A percentile compares a stretch with the other conserved stretches of the same genome.
Evolutionary conservation across 2,797 vertebrate genomes (phyloP).

Genomic region (Melanotaenia nigrans): DNA sequence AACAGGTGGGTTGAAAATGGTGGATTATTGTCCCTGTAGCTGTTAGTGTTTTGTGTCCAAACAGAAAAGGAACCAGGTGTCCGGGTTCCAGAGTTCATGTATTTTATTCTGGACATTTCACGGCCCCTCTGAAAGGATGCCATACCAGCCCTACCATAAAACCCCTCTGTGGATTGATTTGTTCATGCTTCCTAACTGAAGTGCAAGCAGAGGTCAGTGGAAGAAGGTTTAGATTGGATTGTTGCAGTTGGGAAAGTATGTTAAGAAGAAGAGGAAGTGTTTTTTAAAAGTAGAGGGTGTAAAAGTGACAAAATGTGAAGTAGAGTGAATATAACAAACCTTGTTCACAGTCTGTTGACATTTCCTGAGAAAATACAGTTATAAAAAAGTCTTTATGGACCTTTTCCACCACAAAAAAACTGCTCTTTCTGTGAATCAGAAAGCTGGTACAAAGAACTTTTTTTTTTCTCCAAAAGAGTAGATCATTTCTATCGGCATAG

Average conservation of each 20-base stretch:
- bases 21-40: constrained; percentile 22
- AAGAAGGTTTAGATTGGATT: constrained; percentile 27
- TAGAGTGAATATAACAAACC: constrained; percentile 20
- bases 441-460: constrained; percentile 1
- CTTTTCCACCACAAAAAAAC: constrained; percentile 19
- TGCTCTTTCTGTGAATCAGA: constrained; percentile 22
- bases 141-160: constrained; percentile 31
- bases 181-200: constrained; percentile 44
- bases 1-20: constrained; percentile 25
- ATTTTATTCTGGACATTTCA: constrained; percentile 53
- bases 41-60: constrained; percentile 24
- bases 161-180: constrained; percentile 47
- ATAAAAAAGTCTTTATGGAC: background rate
- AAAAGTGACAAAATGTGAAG: constrained; percentile 33
- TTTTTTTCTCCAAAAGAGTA: constrained; percentile 3
- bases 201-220: constrained; percentile 24
- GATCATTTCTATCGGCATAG: constrained; percentile 47
- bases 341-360: constrained; percentile 9
- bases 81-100: constrained; percentile 28
- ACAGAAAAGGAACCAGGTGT: constrained; percentile 34
- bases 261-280: constrained; percentile 12
- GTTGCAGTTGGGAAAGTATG: constrained; percentile 32
- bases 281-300: constrained; percentile 27
- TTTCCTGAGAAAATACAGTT: constrained; percentile 17
- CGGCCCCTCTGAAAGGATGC: constrained; percentile 48